phyloP scores from a whole-genome alignment of 1,140 invertebrate genomes.

The Potamilus streckersoni region DNA sequence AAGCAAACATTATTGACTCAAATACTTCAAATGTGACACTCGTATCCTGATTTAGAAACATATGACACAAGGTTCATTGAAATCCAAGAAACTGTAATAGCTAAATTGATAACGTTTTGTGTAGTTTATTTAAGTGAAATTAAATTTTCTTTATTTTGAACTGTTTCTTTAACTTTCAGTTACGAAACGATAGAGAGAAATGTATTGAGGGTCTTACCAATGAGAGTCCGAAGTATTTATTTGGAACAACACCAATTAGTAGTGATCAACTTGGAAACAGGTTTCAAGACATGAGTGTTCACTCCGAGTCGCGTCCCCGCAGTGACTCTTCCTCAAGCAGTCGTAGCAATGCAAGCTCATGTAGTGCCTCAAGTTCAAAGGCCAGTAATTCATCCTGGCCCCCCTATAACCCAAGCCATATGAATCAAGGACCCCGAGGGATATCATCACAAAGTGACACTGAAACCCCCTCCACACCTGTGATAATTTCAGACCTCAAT shows the following conservation, averaged over 20 bases:
- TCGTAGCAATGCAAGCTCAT: constrained; percentile 28
- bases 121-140: too few species aligned
- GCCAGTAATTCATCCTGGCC: constrained; percentile 4
- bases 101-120: too few species aligned
- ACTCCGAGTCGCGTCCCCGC: constrained; percentile 10
- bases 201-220: constrained; percentile 27
- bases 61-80: too few species aligned
- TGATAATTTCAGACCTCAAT: constrained; percentile 23
- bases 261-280: constrained; percentile 9
- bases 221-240: constrained; percentile 29
- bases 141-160: too few species aligned
- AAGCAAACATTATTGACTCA: too few species aligned
- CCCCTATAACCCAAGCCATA: constrained; percentile 18
- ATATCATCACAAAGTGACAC: constrained; percentile 11
- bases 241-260: constrained; percentile 8
- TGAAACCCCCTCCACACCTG: constrained; percentile 16
- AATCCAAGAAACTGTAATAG: too few species aligned
- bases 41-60: too few species aligned
- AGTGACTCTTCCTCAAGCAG: constrained; percentile 27
- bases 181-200: constrained; percentile 21
- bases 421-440: constrained; percentile 25
- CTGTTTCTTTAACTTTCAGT: constrained; percentile 14
- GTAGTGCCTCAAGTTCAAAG: background rate
- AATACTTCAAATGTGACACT: too few species aligned
- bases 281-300: too few species aligned